Base-by-base conservation (phyloP, 2,797 vertebrate genomes). In the Columba guinea region DNA sequence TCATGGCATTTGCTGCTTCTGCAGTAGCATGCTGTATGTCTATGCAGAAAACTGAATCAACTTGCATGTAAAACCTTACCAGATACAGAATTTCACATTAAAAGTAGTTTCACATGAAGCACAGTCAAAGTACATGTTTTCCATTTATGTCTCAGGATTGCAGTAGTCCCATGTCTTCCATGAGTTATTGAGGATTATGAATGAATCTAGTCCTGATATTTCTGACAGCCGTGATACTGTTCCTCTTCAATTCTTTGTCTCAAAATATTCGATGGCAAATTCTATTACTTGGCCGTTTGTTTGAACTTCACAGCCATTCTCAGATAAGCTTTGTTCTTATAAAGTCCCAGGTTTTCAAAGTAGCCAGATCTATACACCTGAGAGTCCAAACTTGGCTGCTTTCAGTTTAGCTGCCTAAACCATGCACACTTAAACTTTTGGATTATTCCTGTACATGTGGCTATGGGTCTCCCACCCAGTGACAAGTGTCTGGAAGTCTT, bases 1-100 rank as follows among this genome's bases (percentile, higher is more conserved):
- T 90, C 83, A 77, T 87, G 78, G 51, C 7, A 3, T 84, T 89
- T 87, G 41, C 48, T 89, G 55, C 90, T 94, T 71, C 92, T 92
- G 92, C 92, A 90, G 94, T 84, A 93, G 93, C 49, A 4, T 53
- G 44, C 35, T 71, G 8, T 48, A 71, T 56, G 23, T 67, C 39
- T 86, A 7, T n/a, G 32, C 34, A 94, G 77, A 88, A 88, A 67
- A 90, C 34, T 15, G 35, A 84, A 68, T 81, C 69, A 65, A 5
- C 80, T 87, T 24, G 3, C 28, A 28, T 35, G 27, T 48, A 68
- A 73, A 88, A 81, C 4, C 3, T 62, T 76, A 90, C 46, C 65
- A 81, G 63, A 69, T 37, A 89, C 27, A 87, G 49, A 70, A 90
- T 51, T 56, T 65, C 59, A 69, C 34, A 44, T 65, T 46, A 59